Evolutionary conservation across 2,797 vertebrate species (phyloP), one percentile per base, ranked within the genome.

Genomic region (Sebastes glaucus): DNA sequence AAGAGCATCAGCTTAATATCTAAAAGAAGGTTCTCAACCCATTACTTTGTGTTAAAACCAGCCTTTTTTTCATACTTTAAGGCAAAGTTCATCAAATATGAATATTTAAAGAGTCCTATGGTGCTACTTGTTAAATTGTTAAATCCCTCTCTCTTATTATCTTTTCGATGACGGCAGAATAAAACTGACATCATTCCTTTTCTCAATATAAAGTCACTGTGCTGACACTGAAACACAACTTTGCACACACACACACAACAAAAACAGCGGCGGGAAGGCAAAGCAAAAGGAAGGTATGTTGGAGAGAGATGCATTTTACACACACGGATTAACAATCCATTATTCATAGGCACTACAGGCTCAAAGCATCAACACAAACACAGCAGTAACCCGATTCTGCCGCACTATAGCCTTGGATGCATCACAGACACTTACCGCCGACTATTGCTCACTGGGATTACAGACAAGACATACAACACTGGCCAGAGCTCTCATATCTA

Each of bases 251-350:
- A 71, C 27, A 30, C 2, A n/a, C 32, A 74, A 68, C 32, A 78
- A 71, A 78, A 82, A 65, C 68, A 78, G 67, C 16, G 25, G 25
- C 33, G 27, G 33, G 49, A 67, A 70, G 28, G 35, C 35, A 63
- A 62, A 38, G 30, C 42, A 28, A 81, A 71, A 5, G 66, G 20
- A n/a, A 53, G 49, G 49, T 53, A 53, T 53, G 49, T 59, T 64
- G 46, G 11, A 74, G 38, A 83, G 38, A 82, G 65, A 80, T 87
- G 80, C 56, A 84, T 77, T 88, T 88, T 81, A 68, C 77, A 88
- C 87, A 87, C 75, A 84, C 86, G 74, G 81, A 90, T 89, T 89
- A 91, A 78, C 73, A 75, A 87, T 92, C 56, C 81, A 93, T 89
- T 91, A 89, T 90, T 92, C 82, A 90, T 84, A 56, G 53, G 68